A percentile compares a stretch with the other conserved stretches of the same genome.
Evolutionary conservation across 2,888 invertebrate species (phyloP).

Genomic region (Mylabris sibirica): DNA sequence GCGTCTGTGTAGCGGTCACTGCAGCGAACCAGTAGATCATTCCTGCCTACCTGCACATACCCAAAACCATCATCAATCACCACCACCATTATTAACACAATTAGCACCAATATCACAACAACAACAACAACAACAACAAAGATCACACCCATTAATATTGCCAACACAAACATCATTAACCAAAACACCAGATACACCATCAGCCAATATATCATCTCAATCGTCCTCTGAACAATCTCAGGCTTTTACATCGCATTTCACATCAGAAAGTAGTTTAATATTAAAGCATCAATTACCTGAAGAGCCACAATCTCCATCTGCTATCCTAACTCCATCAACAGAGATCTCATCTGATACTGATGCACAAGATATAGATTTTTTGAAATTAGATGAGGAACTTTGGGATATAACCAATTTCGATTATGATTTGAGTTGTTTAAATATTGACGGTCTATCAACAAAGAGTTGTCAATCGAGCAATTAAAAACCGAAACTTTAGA

Average conservation of each 20-base stretch:
- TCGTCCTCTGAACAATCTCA: conserved; percentile 53
- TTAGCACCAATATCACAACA: conserved; percentile 30
- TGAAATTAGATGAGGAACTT: conserved; percentile 56
- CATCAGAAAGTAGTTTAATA: conserved; percentile 52
- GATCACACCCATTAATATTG: conserved; percentile 41
- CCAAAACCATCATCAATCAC: conserved; percentile 18
- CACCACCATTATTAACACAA: conserved; percentile 39
- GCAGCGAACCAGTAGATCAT: conserved; percentile 51
- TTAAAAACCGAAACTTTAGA: conserved; percentile 18
- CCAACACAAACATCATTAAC: conserved; percentile 36
- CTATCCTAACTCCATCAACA: conserved; percentile 68
- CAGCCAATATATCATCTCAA: conserved; percentile 67
- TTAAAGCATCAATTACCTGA: conserved; percentile 45
- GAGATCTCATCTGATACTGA: conserved; percentile 54
- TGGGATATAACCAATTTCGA: conserved; percentile 59
- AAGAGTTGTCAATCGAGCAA: conserved; percentile 38
- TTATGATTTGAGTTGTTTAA: conserved; percentile 56
- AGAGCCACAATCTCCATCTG: conserved; percentile 65
- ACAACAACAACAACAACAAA: too few species aligned
- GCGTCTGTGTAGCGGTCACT: conserved; percentile 58
- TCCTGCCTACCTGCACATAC: conserved; percentile 38
- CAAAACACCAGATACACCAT: conserved; percentile 73
- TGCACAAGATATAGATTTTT: conserved; percentile 53
- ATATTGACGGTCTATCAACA: conserved; percentile 50
- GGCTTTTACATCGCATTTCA: conserved; percentile 57